phyloP scores from a whole-genome alignment of 2,113 vertebrate species.

The Thinocorus orbignyianus region DNA sequence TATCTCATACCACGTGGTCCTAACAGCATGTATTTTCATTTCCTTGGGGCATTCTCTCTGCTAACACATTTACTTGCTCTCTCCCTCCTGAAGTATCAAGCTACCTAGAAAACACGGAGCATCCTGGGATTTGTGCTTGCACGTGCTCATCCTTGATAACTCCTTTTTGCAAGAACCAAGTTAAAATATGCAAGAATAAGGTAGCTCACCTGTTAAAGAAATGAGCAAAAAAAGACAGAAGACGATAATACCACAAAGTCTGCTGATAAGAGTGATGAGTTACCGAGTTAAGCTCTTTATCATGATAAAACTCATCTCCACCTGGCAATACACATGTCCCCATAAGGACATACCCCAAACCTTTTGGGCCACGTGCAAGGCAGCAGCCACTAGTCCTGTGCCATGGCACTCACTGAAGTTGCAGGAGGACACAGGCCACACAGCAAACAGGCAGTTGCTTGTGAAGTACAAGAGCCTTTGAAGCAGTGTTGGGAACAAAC shows the following conservation, averaged over 20 bases:
- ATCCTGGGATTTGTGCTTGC: background rate
- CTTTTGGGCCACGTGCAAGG: rapidly evolving
- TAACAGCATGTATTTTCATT: background rate
- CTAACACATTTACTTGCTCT: background rate
- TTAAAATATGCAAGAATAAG: background rate
- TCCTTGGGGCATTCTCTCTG: background rate
- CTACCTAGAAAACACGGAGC: background rate
- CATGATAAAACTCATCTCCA: background rate
- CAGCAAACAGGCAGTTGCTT: rapidly evolving
- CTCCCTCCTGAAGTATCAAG: background rate
- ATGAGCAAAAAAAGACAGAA: background rate
- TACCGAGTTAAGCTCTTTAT: background rate
- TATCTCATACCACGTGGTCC: background rate
- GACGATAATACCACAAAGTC: background rate
- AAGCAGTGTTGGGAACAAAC: background rate
- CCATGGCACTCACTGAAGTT: background rate
- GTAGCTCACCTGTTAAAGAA: background rate
- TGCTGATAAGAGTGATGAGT: background rate
- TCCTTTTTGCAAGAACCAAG: background rate
- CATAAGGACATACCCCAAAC: background rate
- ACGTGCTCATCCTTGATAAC: background rate
- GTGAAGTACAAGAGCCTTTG: background rate
- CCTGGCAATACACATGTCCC: rapidly evolving
- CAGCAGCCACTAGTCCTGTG: background rate
- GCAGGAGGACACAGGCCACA: background rate